Evolutionary conservation across 2,113 vertebrate genomes (phyloP).

Genomic region (Vireo altiloquus): DNA sequence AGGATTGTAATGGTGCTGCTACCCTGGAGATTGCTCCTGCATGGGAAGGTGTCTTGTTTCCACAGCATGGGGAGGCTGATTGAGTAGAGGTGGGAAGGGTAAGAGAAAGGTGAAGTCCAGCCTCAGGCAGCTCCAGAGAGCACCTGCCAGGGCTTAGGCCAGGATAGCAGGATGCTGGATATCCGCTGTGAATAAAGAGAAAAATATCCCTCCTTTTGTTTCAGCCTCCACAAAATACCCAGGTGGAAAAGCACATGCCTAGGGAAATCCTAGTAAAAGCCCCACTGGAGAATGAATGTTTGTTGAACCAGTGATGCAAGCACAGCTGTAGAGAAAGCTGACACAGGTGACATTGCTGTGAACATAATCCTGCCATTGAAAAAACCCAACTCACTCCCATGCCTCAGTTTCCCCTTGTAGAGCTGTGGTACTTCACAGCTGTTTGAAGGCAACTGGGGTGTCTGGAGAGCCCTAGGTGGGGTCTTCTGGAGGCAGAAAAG

Average conservation of each 20-base stretch:
- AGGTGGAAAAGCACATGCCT: neutral
- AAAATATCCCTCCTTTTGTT: neutral
- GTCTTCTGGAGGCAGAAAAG: neutral
- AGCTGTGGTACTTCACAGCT: neutral
- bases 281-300: neutral
- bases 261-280: neutral
- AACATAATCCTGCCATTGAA: neutral
- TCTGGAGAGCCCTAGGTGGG: neutral
- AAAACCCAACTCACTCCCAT: fast-evolving
- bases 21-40: neutral
- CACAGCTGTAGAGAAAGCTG: neutral
- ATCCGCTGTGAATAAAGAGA: neutral
- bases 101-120: neutral
- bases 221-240: neutral
- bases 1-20: neutral
- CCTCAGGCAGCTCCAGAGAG: neutral
- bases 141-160: neutral
- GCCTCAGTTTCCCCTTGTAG: neutral
- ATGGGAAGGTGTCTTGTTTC: neutral
- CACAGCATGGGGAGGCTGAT: neutral
- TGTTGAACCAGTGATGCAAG: neutral
- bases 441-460: neutral
- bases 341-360: neutral
- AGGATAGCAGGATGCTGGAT: neutral
- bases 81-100: neutral